These are phyloP conservation scores for Nymphalis polychloros DNA, from an alignment of 2,888 invertebrate species.

Conservation along the genomic window DNA sequence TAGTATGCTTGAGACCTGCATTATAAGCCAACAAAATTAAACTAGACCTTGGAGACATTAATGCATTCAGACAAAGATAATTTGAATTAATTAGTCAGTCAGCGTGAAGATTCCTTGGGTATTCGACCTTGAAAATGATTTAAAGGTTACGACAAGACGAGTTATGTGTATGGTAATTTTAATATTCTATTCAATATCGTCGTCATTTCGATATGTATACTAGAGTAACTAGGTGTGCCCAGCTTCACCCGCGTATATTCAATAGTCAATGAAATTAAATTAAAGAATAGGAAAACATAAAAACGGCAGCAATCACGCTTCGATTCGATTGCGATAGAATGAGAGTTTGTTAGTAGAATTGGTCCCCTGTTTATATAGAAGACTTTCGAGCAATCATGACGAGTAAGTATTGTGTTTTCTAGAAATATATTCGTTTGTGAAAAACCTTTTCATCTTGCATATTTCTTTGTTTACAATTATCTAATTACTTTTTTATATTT, in stretches of 20 bases:
- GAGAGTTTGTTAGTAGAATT: no score
- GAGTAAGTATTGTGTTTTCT: neutral
- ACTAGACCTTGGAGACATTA: neutral
- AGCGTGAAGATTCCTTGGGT: neutral
- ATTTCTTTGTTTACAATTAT: neutral
- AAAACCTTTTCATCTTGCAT: conserved; percentile 4
- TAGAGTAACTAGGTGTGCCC: no score
- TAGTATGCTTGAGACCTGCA: no score
- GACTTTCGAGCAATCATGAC: neutral
- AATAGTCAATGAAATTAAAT: no score
- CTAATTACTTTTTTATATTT: no score
- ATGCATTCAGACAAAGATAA: conserved; percentile 1
- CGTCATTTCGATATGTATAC: neutral
- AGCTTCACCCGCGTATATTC: no score
- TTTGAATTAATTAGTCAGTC: neutral
- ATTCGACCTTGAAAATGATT: conserved; percentile 6
- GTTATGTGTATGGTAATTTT: neutral
- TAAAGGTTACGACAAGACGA: neutral
- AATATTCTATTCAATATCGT: conserved; percentile 6
- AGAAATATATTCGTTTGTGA: neutral
- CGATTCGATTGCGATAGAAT: no score
- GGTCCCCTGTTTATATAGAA: neutral
- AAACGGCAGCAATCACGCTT: no score
- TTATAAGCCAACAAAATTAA: neutral
- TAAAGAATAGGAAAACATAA: no score